Base-by-base conservation (phyloP, 1,140 invertebrate species). In the Himalopsyche phryganea region DNA sequence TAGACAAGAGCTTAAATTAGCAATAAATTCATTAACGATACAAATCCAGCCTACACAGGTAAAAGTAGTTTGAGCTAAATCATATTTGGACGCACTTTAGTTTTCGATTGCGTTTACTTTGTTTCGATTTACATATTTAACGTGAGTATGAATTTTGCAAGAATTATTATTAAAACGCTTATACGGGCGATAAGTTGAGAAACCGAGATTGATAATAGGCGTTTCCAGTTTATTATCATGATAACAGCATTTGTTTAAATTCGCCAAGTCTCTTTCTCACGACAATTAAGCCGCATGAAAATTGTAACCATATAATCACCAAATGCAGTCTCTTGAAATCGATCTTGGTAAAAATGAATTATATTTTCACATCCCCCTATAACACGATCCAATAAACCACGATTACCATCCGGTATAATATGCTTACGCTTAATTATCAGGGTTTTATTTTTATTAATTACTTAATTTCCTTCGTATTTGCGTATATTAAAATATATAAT, bases 41-140 rank as follows among this genome's bases (percentile, higher is more conserved):
- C 14, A 17, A 33, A 23, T 14, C 14, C 20, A 32, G 33, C 57
- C 57, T 45, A 60, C 58, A 36, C 45, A 15, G 36, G 50, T 60
- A 59, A 59, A 59, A 59, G 57, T 53, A 41, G 50, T 59, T 59
- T 33, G 7, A 40, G 20, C 19, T 53, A 38, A 59, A 59, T 59
- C 49, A 59, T 59, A 44, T 54, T 53, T 41, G 58, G 50, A 60
- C 40, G 15, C 15, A 59, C 18, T 59, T 38, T 46, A 41, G 10
- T 13, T 38, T 50, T 47, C 41, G 17, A 49, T 33, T 47, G 58
- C 58, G 38, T 20, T 52, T 44, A 53, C 50, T 51, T 48, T 60
- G 58, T 60, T 51, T n/a, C 20, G 33, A 54, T 53, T 54, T 49
- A 53, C 45, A 53, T 54, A 60, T 60, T 54, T 45, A 35, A 18